Conservation (phyloP, 2,797 vertebrate genomes). For the Liasis olivaceus region DNA sequence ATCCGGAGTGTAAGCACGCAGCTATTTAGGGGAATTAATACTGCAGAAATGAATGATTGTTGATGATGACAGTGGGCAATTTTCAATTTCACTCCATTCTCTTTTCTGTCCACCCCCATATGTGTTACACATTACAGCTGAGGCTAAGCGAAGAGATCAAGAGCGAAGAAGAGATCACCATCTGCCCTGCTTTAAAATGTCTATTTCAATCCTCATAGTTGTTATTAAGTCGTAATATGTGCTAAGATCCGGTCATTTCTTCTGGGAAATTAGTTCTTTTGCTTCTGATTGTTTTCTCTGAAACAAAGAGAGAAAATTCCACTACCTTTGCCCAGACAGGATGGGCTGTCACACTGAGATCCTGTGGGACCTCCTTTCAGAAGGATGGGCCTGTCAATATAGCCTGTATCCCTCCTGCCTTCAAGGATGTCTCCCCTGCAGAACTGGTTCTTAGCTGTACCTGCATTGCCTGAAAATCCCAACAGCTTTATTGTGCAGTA, state of each 20-base stretch:
- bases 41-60: not conserved
- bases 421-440: not conserved
- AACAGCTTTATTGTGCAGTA: not conserved
- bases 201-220: not conserved
- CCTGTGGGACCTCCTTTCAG: conserved; percentile 1
- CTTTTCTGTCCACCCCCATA: not conserved
- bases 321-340: not conserved
- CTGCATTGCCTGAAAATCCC: not conserved
- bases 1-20: not conserved
- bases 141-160: not conserved
- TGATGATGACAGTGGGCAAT: not conserved
- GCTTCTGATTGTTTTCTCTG: not conserved
- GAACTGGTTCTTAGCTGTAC: not conserved
- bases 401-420: not conserved
- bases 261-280: not conserved
- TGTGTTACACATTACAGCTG: not conserved
- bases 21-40: not conserved
- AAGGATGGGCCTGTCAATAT: not conserved
- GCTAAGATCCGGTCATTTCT: not conserved
- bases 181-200: not conserved
- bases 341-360: not conserved
- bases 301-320: not conserved
- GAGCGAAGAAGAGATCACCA: no score
- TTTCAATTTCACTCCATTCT: not conserved
- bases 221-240: not conserved